These are phyloP conservation scores for Vulpes lagopus DNA, from an alignment of 2,113 vertebrate genomes.

Conservation along the genomic window DNA sequence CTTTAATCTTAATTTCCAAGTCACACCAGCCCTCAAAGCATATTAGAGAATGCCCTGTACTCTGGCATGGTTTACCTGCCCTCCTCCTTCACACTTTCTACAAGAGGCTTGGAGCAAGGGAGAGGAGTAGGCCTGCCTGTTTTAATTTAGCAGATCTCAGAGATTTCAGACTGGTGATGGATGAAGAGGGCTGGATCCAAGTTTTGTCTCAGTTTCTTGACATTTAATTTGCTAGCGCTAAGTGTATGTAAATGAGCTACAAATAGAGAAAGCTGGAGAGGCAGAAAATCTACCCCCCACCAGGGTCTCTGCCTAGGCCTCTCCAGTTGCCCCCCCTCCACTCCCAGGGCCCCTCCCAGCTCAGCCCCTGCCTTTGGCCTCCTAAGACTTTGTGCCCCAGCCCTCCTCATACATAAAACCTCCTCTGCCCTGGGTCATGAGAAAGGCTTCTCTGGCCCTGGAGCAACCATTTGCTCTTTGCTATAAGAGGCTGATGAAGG, in stretches of 20 bases:
- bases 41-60: too few relatives aligned
- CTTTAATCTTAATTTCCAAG: background rate
- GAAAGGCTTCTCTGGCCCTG: slow-evolving; percentile 47
- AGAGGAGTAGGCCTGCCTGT: background rate
- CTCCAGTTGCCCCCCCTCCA: background rate
- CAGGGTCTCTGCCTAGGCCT: background rate
- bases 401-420: background rate
- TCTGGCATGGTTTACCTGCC: background rate
- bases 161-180: background rate
- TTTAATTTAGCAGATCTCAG: background rate
- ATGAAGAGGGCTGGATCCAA: background rate
- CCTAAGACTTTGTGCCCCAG: background rate
- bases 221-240: slow-evolving; percentile 54
- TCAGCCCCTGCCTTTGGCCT: background rate
- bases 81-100: background rate
- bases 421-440: background rate
- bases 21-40: background rate
- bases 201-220: slow-evolving; percentile 35
- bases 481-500: slow-evolving; percentile 39
- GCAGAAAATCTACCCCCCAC: background rate
- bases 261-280: background rate
- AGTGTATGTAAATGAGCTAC: slow-evolving; percentile 24
- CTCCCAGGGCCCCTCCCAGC: background rate
- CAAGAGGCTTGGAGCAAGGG: background rate
- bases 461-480: slow-evolving; percentile 66